These are phyloP conservation scores for Drosophila triauraria DNA, from an alignment of 1,140 invertebrate species.

Conservation along the genomic window DNA sequence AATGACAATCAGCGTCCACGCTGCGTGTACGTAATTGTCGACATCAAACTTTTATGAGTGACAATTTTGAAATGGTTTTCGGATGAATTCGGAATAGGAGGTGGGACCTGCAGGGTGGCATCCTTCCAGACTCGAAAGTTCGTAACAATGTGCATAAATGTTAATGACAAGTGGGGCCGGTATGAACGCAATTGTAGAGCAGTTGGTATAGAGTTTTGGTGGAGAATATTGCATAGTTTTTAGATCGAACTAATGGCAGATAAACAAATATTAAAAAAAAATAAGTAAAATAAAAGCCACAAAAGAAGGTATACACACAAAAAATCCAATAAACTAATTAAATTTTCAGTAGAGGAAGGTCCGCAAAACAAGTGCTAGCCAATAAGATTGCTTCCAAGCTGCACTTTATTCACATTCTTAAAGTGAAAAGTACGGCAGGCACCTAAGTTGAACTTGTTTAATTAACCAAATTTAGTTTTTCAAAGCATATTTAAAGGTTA, in stretches of 20 bases:
- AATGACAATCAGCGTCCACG: slow-evolving; percentile 67
- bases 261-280: neutral
- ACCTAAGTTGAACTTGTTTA: slow-evolving; percentile 39
- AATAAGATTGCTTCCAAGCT: no score
- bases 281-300: neutral
- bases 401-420: no score
- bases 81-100: slow-evolving; percentile 14
- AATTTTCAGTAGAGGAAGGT: neutral
- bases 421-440: no score
- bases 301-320: neutral
- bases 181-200: neutral
- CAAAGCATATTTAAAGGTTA: slow-evolving; percentile 17
- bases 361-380: no score
- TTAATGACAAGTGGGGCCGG: slow-evolving; percentile 33
- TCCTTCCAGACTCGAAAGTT: slow-evolving; percentile 23
- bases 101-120: slow-evolving; percentile 11
- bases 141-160: slow-evolving; percentile 57
- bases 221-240: slow-evolving; percentile 1
- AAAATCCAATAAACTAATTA: neutral
- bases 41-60: slow-evolving; percentile 76
- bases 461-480: slow-evolving; percentile 52
- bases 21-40: slow-evolving; percentile 76
- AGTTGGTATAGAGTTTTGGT: slow-evolving; percentile 3
- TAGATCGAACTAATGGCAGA: slow-evolving; percentile 1
- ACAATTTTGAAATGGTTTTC: slow-evolving; percentile 70